Evolutionary conservation across 2,113 vertebrate species (phyloP).

Genomic region (Oriolus oriolus): DNA sequence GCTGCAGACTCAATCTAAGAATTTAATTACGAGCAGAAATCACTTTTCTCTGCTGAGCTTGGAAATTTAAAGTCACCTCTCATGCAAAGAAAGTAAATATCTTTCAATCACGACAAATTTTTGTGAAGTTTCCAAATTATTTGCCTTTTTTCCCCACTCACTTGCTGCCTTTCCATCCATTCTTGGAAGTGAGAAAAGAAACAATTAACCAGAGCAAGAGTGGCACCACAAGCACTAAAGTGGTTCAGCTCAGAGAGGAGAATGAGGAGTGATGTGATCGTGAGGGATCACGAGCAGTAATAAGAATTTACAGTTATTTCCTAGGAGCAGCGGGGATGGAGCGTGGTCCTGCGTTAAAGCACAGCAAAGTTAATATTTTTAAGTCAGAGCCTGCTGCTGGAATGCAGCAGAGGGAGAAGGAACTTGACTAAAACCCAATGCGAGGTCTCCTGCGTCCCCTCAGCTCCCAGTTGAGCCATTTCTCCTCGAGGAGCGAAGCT

Average conservation of each 20-base stretch:
- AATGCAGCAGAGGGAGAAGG: neutral
- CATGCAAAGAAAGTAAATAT: neutral
- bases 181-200: neutral
- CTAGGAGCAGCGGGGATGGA: neutral
- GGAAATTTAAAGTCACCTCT: neutral
- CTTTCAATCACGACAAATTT: neutral
- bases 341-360: neutral
- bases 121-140: neutral
- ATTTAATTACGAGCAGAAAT: conserved; percentile 12
- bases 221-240: neutral
- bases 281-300: neutral
- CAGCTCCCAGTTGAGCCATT: neutral
- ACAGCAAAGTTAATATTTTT: neutral
- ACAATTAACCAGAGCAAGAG: neutral
- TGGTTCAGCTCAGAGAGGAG: neutral
- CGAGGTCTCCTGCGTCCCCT: neutral
- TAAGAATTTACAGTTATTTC: neutral
- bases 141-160: neutral
- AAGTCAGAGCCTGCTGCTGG: neutral
- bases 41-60: neutral
- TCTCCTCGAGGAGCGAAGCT: neutral
- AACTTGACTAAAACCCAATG: neutral
- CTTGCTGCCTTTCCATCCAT: neutral
- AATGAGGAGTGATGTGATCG: conserved; percentile 21
- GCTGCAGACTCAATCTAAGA: neutral